These are phyloP conservation scores for Magallana nippona DNA, from an alignment of 2,888 invertebrate genomes.

Conservation along the genomic window DNA sequence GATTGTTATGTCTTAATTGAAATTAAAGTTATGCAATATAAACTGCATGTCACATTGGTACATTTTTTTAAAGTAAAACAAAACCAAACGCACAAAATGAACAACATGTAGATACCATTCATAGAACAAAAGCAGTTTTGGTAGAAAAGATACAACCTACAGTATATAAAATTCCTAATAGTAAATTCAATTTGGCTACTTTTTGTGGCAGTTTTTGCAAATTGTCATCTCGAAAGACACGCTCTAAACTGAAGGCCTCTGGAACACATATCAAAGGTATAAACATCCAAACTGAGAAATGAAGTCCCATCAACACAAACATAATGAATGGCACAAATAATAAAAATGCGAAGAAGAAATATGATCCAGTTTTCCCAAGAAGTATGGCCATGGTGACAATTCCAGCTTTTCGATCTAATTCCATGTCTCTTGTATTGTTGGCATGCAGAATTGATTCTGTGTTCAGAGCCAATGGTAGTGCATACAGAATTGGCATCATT, in stretches of 20 bases:
- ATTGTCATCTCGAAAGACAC: constrained; percentile 89
- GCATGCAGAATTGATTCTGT: constrained; percentile 97
- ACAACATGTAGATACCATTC: background rate
- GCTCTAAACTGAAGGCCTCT: constrained; percentile 93
- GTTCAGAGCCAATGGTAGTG: constrained; percentile 94
- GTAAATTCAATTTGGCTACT: constrained; percentile 94
- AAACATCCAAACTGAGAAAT: constrained; percentile 93
- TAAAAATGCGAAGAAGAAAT: constrained; percentile 92
- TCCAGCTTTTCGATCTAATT: constrained; percentile 92
- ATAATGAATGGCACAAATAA: constrained; percentile 90
- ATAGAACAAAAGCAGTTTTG: constrained; percentile 40
- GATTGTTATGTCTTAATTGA: too few species aligned
- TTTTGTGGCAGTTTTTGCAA: constrained; percentile 91
- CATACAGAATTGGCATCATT: constrained; percentile 94
- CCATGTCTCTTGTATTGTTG: constrained; percentile 95
- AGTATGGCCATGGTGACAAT: constrained; percentile 97
- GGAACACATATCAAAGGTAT: constrained; percentile 93
- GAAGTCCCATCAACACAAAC: constrained; percentile 90
- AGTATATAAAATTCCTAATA: constrained; percentile 93
- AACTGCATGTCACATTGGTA: too few species aligned
- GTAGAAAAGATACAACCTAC: constrained; percentile 82
- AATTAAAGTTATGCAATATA: too few species aligned
- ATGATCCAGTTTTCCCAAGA: constrained; percentile 93
- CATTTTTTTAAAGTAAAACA: too few species aligned
- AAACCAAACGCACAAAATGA: too few species aligned